Evolutionary conservation across 2,797 vertebrate genomes (phyloP).

Genomic region (Channallabes apus): DNA sequence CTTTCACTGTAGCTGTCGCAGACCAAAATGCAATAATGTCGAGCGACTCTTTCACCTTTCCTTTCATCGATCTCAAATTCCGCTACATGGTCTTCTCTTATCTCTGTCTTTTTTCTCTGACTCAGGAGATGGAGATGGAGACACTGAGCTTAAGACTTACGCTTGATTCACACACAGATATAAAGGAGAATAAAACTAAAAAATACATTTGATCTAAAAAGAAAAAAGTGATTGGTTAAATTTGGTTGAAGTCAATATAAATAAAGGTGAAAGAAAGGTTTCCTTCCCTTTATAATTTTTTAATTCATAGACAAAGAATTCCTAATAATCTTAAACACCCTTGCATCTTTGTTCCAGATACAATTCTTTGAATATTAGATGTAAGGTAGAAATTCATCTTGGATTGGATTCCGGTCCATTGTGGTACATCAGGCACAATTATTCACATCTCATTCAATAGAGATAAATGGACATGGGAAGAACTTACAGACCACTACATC

Average conservation of each 20-base stretch:
- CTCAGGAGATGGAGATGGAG: neutral
- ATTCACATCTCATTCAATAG: neutral
- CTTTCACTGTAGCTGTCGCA: slow-evolving; percentile 63
- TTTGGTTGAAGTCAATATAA: neutral
- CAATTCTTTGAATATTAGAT: neutral
- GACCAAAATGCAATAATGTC: slow-evolving; percentile 67
- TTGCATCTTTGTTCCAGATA: neutral
- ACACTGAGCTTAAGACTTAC: neutral
- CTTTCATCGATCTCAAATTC: neutral
- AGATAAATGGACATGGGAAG: neutral
- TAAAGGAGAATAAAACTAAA: too few relatives aligned
- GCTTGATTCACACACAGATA: neutral
- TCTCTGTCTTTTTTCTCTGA: neutral
- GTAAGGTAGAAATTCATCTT: neutral
- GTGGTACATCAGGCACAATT: neutral
- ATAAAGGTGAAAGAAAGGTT: neutral
- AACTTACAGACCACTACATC: neutral
- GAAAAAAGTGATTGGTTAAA: neutral
- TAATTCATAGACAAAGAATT: neutral
- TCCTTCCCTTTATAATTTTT: neutral
- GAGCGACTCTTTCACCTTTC: slow-evolving; percentile 9
- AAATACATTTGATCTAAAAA: neutral
- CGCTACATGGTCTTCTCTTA: neutral
- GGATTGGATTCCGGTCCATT: neutral
- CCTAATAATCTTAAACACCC: too few relatives aligned